Conservation (phyloP, 2,113 vertebrate genomes). For the Elaphurus davidianus region DNA sequence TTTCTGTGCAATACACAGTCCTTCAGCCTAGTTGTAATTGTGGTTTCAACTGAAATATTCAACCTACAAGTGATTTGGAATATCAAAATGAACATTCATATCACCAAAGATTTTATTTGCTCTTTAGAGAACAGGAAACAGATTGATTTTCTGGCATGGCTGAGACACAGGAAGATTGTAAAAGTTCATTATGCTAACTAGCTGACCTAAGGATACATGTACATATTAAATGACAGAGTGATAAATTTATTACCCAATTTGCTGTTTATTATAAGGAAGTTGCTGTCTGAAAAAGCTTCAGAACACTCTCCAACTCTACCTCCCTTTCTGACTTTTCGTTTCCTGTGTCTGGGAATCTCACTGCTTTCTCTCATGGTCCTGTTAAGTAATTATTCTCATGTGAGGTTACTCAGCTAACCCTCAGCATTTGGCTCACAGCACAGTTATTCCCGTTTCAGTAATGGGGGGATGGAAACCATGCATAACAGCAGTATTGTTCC, state of each 20-base stretch:
- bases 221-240: conserved; percentile 58
- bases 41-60: not conserved
- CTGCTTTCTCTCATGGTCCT: conserved; percentile 58
- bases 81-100: not conserved
- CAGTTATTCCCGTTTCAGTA: not conserved
- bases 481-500: not conserved
- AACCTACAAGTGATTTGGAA: not conserved
- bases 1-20: not conserved
- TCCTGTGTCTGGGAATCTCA: conserved; percentile 77
- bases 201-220: conserved; percentile 7
- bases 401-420: conserved; percentile 45
- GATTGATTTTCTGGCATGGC: not conserved
- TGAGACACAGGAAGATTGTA: not conserved
- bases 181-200: conserved; percentile 44
- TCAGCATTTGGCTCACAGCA: conserved; percentile 35
- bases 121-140: not conserved
- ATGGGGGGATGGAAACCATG: conserved; percentile 8
- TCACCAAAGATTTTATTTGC: conserved; percentile 25
- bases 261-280: conserved; percentile 61
- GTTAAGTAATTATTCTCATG: conserved; percentile 71
- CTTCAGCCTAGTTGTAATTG: not conserved
- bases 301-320: conserved; percentile 59
- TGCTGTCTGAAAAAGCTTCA: conserved; percentile 70
- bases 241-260: conserved; percentile 68
- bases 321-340: conserved; percentile 64